phyloP scores from a whole-genome alignment of 2,797 vertebrate genomes.

The Stomatorhinus walkeri region DNA sequence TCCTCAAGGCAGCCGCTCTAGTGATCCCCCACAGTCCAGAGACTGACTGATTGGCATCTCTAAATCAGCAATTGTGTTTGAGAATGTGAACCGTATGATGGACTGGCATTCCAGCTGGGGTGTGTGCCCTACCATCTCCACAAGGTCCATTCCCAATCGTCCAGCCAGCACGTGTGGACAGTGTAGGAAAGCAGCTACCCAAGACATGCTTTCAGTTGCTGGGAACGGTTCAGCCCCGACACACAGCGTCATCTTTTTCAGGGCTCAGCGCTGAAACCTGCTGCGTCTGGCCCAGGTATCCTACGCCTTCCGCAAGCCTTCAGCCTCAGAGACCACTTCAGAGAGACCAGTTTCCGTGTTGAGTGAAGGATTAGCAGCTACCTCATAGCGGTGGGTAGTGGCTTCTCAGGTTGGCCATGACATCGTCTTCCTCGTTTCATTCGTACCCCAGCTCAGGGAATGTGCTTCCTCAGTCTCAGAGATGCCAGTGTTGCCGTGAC shows the following conservation, averaged over 20 bases:
- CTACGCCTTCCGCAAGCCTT: not conserved
- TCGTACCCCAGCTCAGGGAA: not conserved
- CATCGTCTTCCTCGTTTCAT: not conserved
- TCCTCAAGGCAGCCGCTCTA: not conserved
- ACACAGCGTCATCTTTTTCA: constrained; percentile 39
- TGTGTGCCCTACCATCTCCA: not conserved
- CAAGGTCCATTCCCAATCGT: not conserved
- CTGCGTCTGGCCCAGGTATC: constrained; percentile 36
- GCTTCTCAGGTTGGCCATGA: not conserved
- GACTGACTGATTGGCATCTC: not conserved
- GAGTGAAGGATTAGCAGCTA: not conserved
- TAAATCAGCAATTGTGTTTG: not conserved
- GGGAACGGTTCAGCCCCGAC: constrained; percentile 29
- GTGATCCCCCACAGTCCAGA: not conserved
- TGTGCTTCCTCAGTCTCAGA: not conserved
- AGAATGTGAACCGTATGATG: not conserved
- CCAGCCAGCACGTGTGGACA: not conserved
- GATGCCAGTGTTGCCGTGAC: not conserved
- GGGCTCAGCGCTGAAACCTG: constrained; percentile 43
- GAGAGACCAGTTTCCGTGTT: not conserved
- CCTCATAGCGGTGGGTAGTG: not conserved
- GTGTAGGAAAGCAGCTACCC: not conserved
- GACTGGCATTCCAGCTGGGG: not conserved
- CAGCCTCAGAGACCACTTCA: not conserved
- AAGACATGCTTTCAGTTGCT: not conserved